A percentile compares a stretch with the other conserved stretches of the same genome.
phyloP scores from a whole-genome alignment of 2,797 vertebrate genomes.

The Neostethus bicornis region DNA sequence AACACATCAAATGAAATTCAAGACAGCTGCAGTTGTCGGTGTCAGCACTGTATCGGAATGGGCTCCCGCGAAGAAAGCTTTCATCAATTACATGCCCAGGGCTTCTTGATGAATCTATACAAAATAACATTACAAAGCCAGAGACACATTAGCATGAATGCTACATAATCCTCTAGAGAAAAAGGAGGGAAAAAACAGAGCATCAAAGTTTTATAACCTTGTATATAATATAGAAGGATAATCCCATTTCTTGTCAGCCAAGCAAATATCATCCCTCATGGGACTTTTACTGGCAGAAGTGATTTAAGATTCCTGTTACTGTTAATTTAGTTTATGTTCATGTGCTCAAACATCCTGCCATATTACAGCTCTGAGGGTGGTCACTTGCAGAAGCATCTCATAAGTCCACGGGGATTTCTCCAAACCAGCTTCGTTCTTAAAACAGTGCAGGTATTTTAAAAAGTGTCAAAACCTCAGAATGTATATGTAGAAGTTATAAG shows the following conservation, averaged over 20 bases:
- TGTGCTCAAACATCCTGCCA: slow-evolving; percentile 45
- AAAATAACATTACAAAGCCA: slow-evolving; percentile 43
- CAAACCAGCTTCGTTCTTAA: slow-evolving; percentile 3
- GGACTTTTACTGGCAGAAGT: slow-evolving; percentile 31
- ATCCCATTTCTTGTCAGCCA: slow-evolving; percentile 42
- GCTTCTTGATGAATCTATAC: slow-evolving; percentile 35
- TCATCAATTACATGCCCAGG: slow-evolving; percentile 28
- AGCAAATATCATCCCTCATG: slow-evolving; percentile 36
- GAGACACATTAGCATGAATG: slow-evolving; percentile 22
- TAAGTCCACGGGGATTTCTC: slow-evolving; percentile 16
- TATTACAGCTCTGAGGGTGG: slow-evolving; percentile 39
- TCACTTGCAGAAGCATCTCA: slow-evolving; percentile 22
- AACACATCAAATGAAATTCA: slow-evolving; percentile 31
- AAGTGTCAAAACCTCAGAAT: slow-evolving; percentile 7
- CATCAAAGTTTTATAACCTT: slow-evolving; percentile 39
- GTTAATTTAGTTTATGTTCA: slow-evolving; percentile 50
- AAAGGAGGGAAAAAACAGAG: slow-evolving; percentile 10
- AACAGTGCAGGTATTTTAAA: background rate
- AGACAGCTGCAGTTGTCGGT: slow-evolving; percentile 19
- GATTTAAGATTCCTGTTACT: slow-evolving; percentile 44
- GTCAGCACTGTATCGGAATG: slow-evolving; percentile 11
- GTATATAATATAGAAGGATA: slow-evolving; percentile 42
- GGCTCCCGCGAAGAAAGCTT: slow-evolving; percentile 3
- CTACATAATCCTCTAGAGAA: slow-evolving; percentile 30
- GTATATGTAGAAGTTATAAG: background rate